Evolutionary conservation across 2,797 vertebrate genomes (phyloP).

Genomic region (Manis javanica): DNA sequence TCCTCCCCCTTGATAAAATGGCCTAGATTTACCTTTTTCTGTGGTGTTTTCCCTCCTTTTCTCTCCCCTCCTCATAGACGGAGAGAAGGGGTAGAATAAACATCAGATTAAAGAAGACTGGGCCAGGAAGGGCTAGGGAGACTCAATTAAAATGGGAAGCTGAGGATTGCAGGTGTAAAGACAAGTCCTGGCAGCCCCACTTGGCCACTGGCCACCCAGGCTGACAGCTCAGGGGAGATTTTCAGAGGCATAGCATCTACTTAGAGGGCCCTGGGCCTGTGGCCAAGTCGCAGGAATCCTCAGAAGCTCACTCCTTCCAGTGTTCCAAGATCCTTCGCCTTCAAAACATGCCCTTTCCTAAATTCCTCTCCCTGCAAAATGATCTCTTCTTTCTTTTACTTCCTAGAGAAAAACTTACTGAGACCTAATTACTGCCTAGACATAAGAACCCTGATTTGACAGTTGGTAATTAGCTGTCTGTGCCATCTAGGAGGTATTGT

Average conservation of each 20-base stretch:
- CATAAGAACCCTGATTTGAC: neutral
- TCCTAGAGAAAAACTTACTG: neutral
- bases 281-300: neutral
- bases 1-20: neutral
- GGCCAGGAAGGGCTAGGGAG: neutral
- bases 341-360: neutral
- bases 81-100: neutral
- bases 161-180: neutral
- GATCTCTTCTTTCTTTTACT: neutral
- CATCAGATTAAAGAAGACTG: neutral
- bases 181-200: neutral
- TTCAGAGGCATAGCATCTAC: neutral
- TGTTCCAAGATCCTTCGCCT: neutral
- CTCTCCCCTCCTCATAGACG: neutral
- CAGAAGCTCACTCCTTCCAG: neutral
- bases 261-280: neutral
- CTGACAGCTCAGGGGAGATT: neutral
- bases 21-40: neutral
- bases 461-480: neutral
- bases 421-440: neutral
- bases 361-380: neutral
- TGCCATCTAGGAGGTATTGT: neutral
- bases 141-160: neutral
- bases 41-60: neutral
- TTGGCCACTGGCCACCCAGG: neutral